A percentile compares a stretch with the other conserved stretches of the same genome.
Conservation (phyloP, 2,888 invertebrate species). For the Sylvicola fuscatus region DNA sequence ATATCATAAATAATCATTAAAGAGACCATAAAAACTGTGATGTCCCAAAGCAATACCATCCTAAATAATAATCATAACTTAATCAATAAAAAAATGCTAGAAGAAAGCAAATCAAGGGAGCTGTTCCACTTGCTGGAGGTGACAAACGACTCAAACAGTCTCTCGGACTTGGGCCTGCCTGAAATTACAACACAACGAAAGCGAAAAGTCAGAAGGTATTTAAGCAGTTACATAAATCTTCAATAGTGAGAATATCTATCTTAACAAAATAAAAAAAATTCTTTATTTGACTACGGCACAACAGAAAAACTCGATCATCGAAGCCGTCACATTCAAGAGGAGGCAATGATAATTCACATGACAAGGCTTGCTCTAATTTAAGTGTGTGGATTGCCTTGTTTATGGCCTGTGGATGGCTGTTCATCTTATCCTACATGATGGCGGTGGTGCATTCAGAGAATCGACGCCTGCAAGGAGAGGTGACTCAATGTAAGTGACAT, state of each 20-base stretch:
- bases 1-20: too few species aligned
- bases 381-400: conserved; percentile 9
- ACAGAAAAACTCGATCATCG: conserved; percentile 3
- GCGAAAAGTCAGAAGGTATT: conserved; percentile 9
- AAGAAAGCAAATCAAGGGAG: conserved; percentile 28
- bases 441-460: conserved; percentile 9
- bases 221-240: too few species aligned
- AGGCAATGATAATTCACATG: background rate
- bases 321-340: background rate
- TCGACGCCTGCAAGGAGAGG: conserved; percentile 8
- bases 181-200: conserved; percentile 8
- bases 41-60: too few species aligned
- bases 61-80: too few species aligned
- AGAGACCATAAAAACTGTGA: too few species aligned
- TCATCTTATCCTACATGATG: conserved; percentile 10
- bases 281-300: background rate
- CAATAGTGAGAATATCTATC: too few species aligned
- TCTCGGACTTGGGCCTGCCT: conserved; percentile 10
- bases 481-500: conserved; percentile 1
- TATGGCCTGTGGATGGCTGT: conserved; percentile 9
- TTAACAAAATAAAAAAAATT: too few species aligned
- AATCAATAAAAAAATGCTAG: too few species aligned
- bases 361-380: conserved; percentile 7
- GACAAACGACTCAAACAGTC: conserved; percentile 33
- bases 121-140: conserved; percentile 40